Percentiles rank a stretch among this genome's conserved stretches.
These are phyloP conservation scores for Athalia circularis DNA, from an alignment of 2,888 invertebrate genomes.

Conservation along the genomic window DNA sequence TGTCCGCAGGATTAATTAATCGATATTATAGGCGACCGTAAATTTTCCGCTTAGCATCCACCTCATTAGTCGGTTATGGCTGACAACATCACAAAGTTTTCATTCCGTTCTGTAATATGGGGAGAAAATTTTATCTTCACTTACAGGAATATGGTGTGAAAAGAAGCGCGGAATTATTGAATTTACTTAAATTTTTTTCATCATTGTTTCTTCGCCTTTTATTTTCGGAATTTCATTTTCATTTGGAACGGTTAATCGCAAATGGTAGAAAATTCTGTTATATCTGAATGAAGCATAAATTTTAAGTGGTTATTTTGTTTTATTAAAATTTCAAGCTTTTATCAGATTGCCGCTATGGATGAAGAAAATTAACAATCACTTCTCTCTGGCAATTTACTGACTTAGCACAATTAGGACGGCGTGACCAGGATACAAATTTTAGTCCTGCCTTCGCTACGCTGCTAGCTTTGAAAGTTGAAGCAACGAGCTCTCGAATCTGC, in stretches of 20 bases:
- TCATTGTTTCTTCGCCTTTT: no score
- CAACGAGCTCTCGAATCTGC: constrained; percentile 3
- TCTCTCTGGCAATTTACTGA: constrained; percentile 2
- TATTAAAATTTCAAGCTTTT: no score
- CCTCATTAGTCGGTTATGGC: no score
- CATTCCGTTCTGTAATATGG: not conserved
- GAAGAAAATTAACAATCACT: not conserved
- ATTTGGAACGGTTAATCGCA: no score
- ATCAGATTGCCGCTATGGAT: no score
- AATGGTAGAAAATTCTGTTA: no score
- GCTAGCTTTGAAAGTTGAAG: not conserved
- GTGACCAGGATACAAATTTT: constrained; percentile 26
- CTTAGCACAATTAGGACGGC: constrained; percentile 6
- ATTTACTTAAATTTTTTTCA: no score
- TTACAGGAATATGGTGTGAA: no score
- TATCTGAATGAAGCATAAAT: no score
- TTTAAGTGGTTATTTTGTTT: no score
- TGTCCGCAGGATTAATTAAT: constrained; percentile 7
- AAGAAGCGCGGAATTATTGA: no score
- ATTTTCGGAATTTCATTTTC: no score
- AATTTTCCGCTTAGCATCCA: not conserved
- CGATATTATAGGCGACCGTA: not conserved
- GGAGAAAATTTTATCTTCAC: not conserved
- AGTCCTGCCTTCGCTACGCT: not conserved
- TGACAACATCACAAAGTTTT: not conserved